These are phyloP conservation scores for Serranus cabrilla DNA, from an alignment of 2,797 vertebrate species.

Conservation along the genomic window DNA sequence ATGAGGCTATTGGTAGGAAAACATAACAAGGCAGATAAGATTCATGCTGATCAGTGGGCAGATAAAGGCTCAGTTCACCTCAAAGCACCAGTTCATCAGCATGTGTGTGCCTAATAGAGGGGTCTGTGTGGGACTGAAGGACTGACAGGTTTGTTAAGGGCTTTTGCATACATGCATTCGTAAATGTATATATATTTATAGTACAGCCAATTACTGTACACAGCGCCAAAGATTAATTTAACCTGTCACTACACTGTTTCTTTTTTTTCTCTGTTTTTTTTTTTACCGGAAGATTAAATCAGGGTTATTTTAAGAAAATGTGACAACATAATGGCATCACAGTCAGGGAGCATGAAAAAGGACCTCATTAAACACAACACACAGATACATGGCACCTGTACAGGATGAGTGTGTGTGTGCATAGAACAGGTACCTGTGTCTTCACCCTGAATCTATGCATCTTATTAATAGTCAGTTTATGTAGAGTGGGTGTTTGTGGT, in stretches of 20 bases:
- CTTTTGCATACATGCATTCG: slow-evolving; percentile 18
- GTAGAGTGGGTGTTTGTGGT: not conserved
- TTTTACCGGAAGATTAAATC: slow-evolving; percentile 31
- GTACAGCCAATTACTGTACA: slow-evolving; percentile 31
- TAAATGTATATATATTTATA: slow-evolving; percentile 25
- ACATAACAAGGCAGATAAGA: slow-evolving; percentile 67
- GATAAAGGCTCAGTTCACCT: slow-evolving; percentile 60
- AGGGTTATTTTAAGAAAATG: slow-evolving; percentile 46
- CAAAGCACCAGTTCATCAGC: slow-evolving; percentile 42
- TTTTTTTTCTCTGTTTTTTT: not conserved
- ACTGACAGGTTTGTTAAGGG: slow-evolving; percentile 26
- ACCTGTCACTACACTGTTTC: not conserved
- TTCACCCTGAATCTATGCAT: not conserved
- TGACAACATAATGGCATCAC: slow-evolving; percentile 42
- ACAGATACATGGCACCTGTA: slow-evolving; percentile 17
- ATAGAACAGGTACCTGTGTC: not conserved
- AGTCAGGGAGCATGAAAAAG: slow-evolving; percentile 31
- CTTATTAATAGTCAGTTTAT: not conserved
- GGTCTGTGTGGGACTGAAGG: slow-evolving; percentile 21
- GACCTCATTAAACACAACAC: slow-evolving; percentile 46
- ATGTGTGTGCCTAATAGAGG: not conserved
- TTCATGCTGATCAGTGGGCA: slow-evolving; percentile 68
- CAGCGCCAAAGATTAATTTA: slow-evolving; percentile 4
- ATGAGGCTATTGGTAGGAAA: slow-evolving; percentile 64
- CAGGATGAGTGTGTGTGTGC: not conserved